These are phyloP conservation scores for Crypturellus undulatus DNA, from an alignment of 2,113 vertebrate species.

Conservation along the genomic window DNA sequence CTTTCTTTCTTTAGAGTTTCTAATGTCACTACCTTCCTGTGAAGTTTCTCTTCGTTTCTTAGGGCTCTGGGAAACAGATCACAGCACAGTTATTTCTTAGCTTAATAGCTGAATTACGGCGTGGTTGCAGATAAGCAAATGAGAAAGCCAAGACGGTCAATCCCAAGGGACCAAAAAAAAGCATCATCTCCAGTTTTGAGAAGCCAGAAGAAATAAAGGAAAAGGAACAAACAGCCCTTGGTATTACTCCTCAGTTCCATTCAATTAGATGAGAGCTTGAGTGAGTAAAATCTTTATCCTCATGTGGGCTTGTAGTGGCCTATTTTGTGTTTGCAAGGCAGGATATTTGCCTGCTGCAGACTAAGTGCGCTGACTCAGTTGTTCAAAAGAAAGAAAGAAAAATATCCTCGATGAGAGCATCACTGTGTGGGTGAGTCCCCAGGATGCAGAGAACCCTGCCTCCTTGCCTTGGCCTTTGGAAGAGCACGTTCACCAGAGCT, in stretches of 20 bases:
- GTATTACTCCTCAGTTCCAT: not conserved
- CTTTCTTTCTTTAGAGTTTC: not conserved
- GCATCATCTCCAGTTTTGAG: not conserved
- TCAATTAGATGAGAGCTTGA: not conserved
- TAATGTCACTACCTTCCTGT: not conserved
- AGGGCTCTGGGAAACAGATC: not conserved
- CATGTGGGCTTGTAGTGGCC: not conserved
- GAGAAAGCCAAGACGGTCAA: not conserved
- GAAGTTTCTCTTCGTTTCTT: not conserved
- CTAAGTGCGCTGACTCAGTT: slow-evolving; percentile 33
- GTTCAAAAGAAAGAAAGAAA: slow-evolving; percentile 20
- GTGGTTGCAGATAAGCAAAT: not conserved
- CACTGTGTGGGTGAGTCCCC: not conserved
- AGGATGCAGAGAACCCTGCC: rapidly evolving
- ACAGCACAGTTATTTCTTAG: not conserved
- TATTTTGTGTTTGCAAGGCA: not conserved
- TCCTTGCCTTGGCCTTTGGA: not conserved
- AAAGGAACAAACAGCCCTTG: not conserved
- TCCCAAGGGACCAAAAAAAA: not conserved
- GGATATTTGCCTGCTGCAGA: not conserved
- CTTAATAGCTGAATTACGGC: not conserved
- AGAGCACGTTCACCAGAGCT: not conserved
- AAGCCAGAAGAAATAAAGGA: not conserved
- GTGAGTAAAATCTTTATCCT: not conserved
- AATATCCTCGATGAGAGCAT: not conserved